A percentile compares a stretch with the other conserved stretches of the same genome.
phyloP scores from a whole-genome alignment of 2,113 vertebrate species.

The Dryoscopus gambensis region DNA sequence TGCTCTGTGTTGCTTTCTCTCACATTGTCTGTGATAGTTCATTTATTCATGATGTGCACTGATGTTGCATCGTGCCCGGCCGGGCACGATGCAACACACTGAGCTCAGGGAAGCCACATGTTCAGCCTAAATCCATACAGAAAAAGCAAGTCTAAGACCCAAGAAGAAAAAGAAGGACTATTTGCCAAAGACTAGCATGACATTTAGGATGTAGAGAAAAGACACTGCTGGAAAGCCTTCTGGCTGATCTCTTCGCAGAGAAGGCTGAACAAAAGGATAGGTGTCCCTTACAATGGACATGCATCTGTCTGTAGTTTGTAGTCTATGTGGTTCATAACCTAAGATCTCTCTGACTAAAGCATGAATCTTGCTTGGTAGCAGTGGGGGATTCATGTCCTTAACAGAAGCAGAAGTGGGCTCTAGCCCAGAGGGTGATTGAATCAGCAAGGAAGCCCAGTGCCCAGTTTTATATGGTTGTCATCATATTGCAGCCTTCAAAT shows the following conservation, averaged over 20 bases:
- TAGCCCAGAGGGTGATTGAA: background rate
- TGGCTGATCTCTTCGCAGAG: background rate
- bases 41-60: background rate
- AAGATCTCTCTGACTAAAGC: background rate
- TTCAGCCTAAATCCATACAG: background rate
- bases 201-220: background rate
- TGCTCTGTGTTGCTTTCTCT: background rate
- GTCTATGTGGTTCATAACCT: background rate
- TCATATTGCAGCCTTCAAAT: background rate
- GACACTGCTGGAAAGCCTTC: background rate
- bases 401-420: background rate
- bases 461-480: background rate
- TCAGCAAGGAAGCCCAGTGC: background rate
- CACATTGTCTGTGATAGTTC: background rate
- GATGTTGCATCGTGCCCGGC: too few relatives aligned
- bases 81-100: too few relatives aligned
- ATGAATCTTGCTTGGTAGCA: background rate
- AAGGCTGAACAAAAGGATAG: background rate
- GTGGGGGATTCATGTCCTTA: background rate
- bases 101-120: background rate
- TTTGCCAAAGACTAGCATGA: background rate
- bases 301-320: background rate
- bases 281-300: background rate
- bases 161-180: background rate
- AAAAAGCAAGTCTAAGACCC: background rate